Conservation (phyloP, 92 coral and sea anemone genomes). For the Porites divaricata region DNA sequence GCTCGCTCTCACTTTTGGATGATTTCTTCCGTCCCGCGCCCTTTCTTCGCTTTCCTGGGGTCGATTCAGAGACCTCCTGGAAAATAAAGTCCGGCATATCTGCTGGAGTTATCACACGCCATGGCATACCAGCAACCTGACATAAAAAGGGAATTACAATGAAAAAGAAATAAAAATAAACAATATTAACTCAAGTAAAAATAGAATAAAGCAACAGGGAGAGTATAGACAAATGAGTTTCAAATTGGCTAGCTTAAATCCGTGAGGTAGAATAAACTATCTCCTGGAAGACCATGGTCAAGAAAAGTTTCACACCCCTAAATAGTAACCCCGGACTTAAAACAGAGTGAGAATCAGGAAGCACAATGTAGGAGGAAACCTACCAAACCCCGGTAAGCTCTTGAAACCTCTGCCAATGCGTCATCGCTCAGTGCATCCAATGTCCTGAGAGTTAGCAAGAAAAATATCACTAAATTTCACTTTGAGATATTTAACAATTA, state of each 20-base stretch:
- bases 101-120: constrained; percentile 85
- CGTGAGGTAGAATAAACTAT: too few species aligned
- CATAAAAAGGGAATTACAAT: background rate
- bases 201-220: background rate
- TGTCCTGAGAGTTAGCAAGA: constrained; percentile 23
- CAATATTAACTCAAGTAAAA: background rate
- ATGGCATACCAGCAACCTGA: constrained; percentile 76
- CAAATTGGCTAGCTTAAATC: too few species aligned
- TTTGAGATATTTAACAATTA: too few species aligned
- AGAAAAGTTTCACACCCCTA: too few species aligned
- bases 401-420: constrained; percentile 49
- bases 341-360: too few species aligned
- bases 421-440: constrained; percentile 76
- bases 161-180: background rate
- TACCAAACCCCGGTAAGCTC: too few species aligned
- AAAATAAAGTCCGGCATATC: constrained; percentile 64
- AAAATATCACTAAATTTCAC: background rate
- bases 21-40: constrained; percentile 69
- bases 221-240: too few species aligned
- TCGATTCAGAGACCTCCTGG: constrained; percentile 49
- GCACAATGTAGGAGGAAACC: too few species aligned
- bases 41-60: constrained; percentile 71
- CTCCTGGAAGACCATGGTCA: too few species aligned
- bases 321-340: too few species aligned
- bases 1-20: constrained; percentile 74